Base-by-base conservation (phyloP, 2,888 invertebrate genomes). In the Branchipolynoe longqiensis region DNA sequence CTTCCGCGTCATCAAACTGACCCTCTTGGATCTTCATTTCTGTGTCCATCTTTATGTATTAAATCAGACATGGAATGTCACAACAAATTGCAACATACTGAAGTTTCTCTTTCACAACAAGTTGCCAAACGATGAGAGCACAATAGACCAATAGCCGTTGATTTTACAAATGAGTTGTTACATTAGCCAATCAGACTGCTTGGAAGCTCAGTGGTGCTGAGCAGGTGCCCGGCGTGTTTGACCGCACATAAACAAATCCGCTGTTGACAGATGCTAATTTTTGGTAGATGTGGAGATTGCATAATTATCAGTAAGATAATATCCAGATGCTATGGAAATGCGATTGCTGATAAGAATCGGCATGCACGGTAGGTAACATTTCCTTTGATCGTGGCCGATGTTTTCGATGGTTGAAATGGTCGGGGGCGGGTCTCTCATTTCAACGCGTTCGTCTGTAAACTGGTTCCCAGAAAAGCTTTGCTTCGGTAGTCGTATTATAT, bases 1-100 rank as follows among this genome's bases (percentile, higher is more conserved):
- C 83, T 36, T 83, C 83, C 8, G 83, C 83, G 48, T 83, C 83
- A 4, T 59, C 59, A 62, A 83, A 83, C 41, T 83, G 83, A 40
- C 64, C 83, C 8, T 82, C 82, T 36, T n/a, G 36, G 6, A 31
- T 2, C 18, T 56, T 6, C 12, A 14, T 6, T 8, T 31, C 58
- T 6, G 33, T 3, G 0, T 82, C 56, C 38, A 82, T 78, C 8
- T 25, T 78, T 78, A 69, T 36, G 18, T 18, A 69, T 48, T 18
- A 18, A 8, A 12, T 48, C 8, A 12, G 8, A 12, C 48, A 48
- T 18, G 8, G 18, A 18, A 8, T 48, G 48, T 48, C 48, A 18
- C 18, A 48, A 48, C 48, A n/a, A n/a, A n/a, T n/a, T 48, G 48
- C 48, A 48, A 48, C 48, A 8, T 48, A 18, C n/a, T n/a, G n/a